Evolutionary conservation across 2,888 invertebrate genomes (phyloP), one percentile per base, ranked within the genome.

Genomic region (Apamea sordens): DNA sequence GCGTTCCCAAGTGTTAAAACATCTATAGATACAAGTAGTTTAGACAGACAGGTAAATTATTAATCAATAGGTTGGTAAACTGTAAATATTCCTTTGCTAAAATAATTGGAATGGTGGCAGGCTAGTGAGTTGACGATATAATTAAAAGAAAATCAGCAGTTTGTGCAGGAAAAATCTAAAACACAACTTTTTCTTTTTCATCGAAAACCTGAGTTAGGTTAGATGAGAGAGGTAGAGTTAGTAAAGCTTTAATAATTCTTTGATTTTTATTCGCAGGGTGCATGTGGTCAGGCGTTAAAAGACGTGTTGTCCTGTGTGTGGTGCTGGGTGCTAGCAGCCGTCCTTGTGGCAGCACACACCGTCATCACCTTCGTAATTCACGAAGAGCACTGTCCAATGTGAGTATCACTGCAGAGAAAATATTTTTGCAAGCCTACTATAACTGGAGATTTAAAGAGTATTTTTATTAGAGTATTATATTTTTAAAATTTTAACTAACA

Each of bases 311-410:
- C 91, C 64, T 97, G 94, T 86, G 95, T 86, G 85, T 97, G 92
- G 97, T 96, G 96, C 90, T 98, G 99, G 98, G 93, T 98, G 6
- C 92, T 98, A 61, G 97, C 98, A 53, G 91, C 98, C 0, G 86
- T 95, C 0, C 92, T 99, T 28, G 94, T 98, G 2, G 96, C 97
- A 0, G 91, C 97, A 0, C 98, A 99, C 93, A 97, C 97, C 71
- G 95, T 97, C 36, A 91, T 99, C 68, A 98, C 98, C 15, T 99
- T 99, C 94, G 96, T 97, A 10, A 93, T 99, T 4, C 97, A 97
- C 65, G 98, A 98, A 36, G 98, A 98, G 0, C 97, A 97, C 70
- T 99, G 99, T 93, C 98, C 99, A 3, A 97, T 96, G 99, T 99
- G 95, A 97, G 97, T 97, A 76, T 1, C 8, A 65, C 32, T 71